Evolutionary conservation across 2,888 invertebrate species (phyloP).

Genomic region (Cerceris ruficornis): DNA sequence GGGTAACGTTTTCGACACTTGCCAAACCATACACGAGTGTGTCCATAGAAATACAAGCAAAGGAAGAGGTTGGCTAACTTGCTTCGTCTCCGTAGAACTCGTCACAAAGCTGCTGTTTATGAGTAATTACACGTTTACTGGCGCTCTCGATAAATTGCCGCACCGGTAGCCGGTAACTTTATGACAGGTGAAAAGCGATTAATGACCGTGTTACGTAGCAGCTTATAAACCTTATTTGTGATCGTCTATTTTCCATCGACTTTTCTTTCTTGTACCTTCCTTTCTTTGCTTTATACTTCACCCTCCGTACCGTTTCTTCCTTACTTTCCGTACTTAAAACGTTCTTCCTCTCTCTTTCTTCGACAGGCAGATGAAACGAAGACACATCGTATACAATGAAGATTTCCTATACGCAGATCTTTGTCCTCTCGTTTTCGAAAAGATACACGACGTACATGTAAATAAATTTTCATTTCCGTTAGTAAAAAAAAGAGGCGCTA

Average conservation of each 20-base stretch:
- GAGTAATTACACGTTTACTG: slow-evolving; percentile 67
- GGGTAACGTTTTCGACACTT: slow-evolving; percentile 41
- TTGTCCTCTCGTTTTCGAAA: not conserved
- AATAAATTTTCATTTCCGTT: slow-evolving; percentile 37
- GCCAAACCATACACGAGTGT: slow-evolving; percentile 32
- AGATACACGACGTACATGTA: not conserved
- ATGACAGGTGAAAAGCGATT: slow-evolving; percentile 69
- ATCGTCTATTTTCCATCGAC: slow-evolving; percentile 52
- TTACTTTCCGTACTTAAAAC: slow-evolving; percentile 11
- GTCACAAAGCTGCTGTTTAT: slow-evolving; percentile 61
- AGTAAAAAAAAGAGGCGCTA: slow-evolving; percentile 30
- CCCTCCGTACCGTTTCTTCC: slow-evolving; percentile 15
- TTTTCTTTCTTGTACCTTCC: slow-evolving; percentile 21
- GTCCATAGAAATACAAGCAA: slow-evolving; percentile 6
- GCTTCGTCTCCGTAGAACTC: slow-evolving; percentile 40
- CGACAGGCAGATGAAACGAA: slow-evolving; percentile 12
- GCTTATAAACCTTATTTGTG: slow-evolving; percentile 53
- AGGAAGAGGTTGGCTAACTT: slow-evolving; percentile 1
- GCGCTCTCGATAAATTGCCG: slow-evolving; percentile 62
- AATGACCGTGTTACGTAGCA: slow-evolving; percentile 61
- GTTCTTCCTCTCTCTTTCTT: not conserved
- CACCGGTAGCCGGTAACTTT: slow-evolving; percentile 55
- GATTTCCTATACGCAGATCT: slow-evolving; percentile 14
- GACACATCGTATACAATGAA: slow-evolving; percentile 4
- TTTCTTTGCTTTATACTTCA: not conserved